Conservation (phyloP, 2,888 invertebrate species). For the Eilema griseolum region DNA sequence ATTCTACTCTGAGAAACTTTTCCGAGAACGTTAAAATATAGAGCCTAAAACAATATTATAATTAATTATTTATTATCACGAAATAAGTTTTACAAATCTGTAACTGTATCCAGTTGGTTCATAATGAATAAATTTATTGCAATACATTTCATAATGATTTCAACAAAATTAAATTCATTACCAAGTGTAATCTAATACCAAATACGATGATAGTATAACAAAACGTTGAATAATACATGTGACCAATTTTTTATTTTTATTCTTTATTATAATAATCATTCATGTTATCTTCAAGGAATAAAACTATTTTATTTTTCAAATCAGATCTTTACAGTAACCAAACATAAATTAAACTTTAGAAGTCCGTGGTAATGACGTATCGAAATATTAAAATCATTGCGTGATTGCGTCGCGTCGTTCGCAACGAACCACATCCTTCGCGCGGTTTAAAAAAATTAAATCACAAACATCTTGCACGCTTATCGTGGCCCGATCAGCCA, state of each 20-base stretch:
- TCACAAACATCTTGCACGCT: conserved; percentile 67
- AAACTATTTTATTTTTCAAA: not conserved
- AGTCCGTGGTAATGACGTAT: conserved; percentile 27
- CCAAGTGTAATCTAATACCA: not conserved
- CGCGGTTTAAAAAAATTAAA: conserved; percentile 54
- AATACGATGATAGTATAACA: not conserved
- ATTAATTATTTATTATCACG: not conserved
- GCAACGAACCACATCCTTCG: conserved; percentile 43
- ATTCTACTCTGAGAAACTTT: no score
- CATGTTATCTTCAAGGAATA: not conserved
- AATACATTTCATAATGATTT: conserved; percentile 2
- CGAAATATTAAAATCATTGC: conserved; percentile 30
- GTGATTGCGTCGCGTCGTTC: conserved; percentile 15
- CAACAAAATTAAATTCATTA: not conserved
- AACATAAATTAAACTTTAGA: not conserved
- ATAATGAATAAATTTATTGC: not conserved
- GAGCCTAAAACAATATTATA: not conserved
- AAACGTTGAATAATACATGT: not conserved
- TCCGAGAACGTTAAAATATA: no score
- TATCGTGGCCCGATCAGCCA: conserved; percentile 62
- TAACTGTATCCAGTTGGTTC: not conserved
- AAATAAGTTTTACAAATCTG: not conserved
- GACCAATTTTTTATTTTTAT: not conserved
- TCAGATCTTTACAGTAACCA: not conserved
- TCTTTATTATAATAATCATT: not conserved